Evolutionary conservation across 2,113 vertebrate genomes (phyloP).

Genomic region (Elephantulus edwardii): DNA sequence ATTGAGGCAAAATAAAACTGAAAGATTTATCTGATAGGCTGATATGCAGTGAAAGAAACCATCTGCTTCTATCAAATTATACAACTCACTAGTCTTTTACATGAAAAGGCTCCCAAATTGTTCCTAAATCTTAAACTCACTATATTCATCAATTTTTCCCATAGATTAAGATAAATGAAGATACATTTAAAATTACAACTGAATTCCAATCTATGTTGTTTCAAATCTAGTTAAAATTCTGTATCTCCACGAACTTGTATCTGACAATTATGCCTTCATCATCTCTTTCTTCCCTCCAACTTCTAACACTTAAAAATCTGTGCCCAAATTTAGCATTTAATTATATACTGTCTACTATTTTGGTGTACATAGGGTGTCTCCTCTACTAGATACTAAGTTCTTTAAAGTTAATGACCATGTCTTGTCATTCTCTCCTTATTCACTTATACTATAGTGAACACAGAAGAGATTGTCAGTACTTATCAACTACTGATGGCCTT

Average conservation of each 20-base stretch:
- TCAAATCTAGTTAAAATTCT: slow-evolving; percentile 39
- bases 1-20: slow-evolving; percentile 33
- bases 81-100: not conserved
- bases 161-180: no score
- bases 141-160: not conserved
- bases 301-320: slow-evolving; percentile 46
- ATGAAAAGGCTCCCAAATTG: not conserved
- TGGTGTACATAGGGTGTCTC: slow-evolving; percentile 20
- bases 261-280: slow-evolving; percentile 35
- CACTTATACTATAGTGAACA: not conserved
- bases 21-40: not conserved
- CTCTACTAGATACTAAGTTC: slow-evolving; percentile 49
- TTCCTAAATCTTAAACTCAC: not conserved
- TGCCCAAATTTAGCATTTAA: slow-evolving; percentile 52
- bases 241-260: slow-evolving; percentile 38
- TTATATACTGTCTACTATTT: slow-evolving; percentile 57
- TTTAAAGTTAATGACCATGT: slow-evolving; percentile 35
- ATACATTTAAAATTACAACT: slow-evolving; percentile 5
- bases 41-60: not conserved
- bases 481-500: not conserved
- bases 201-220: not conserved
- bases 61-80: not conserved
- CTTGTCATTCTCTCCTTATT: not conserved
- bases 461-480: not conserved
- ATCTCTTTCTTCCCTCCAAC: slow-evolving; percentile 34